phyloP scores from a whole-genome alignment of 1,140 invertebrate genomes.

The Gryllus bimaculatus region DNA sequence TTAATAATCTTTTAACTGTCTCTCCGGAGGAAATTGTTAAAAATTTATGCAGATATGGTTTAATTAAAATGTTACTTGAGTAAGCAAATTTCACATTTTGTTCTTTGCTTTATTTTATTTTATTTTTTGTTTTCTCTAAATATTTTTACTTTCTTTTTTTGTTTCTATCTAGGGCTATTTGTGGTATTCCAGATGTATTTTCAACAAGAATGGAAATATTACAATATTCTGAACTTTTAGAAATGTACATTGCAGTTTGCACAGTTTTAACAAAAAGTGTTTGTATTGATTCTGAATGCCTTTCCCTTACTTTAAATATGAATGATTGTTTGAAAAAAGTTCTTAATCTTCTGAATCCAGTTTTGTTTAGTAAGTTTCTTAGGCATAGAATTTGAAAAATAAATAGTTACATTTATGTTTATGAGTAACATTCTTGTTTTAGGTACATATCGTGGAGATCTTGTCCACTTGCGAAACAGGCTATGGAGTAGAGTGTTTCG shows the following conservation, averaged over 20 bases:
- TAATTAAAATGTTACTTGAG: constrained; percentile 9
- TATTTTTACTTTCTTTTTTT: background rate
- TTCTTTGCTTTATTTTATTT: constrained; percentile 13
- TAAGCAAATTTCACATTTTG: constrained; percentile 3
- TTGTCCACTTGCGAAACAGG: constrained; percentile 36
- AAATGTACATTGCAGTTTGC: constrained; percentile 41
- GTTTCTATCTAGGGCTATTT: background rate
- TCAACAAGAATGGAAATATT: constrained; percentile 20
- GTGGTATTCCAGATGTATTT: background rate
- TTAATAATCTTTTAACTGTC: constrained; percentile 38
- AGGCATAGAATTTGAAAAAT: background rate
- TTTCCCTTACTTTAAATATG: constrained; percentile 35
- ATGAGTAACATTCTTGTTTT: constrained; percentile 9
- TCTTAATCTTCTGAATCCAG: constrained; percentile 36
- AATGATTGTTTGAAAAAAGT: constrained; percentile 37
- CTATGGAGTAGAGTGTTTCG: constrained; percentile 39
- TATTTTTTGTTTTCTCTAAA: background rate
- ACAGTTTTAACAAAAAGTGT: constrained; percentile 36
- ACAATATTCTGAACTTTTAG: constrained; percentile 37
- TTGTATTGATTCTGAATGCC: constrained; percentile 32
- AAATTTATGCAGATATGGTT: background rate
- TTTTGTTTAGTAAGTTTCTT: constrained; percentile 36
- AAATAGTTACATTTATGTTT: background rate
- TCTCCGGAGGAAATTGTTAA: background rate
- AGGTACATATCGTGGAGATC: constrained; percentile 31